Evolutionary conservation across 2,888 invertebrate genomes (phyloP).

Genomic region (Timema podura): DNA sequence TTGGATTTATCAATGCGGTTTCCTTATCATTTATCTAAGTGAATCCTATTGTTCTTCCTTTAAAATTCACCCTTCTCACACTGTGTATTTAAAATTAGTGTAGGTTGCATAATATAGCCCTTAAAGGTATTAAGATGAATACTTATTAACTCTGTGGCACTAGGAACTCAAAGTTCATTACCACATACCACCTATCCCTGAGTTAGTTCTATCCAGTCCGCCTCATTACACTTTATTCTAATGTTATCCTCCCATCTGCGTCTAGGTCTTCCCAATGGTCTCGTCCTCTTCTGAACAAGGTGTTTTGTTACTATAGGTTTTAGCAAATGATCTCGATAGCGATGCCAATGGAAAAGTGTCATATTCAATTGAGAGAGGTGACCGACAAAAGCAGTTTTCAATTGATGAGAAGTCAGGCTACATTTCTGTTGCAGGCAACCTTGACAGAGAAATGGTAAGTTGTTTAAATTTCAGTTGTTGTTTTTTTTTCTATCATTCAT

Average conservation of each 20-base stretch:
- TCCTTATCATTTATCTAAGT: background rate
- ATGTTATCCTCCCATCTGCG: too few relatives aligned
- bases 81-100: background rate
- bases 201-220: too few relatives aligned
- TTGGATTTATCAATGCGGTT: background rate
- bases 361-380: slow-evolving; percentile 74
- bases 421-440: slow-evolving; percentile 64
- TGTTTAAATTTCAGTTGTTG: slow-evolving; percentile 13
- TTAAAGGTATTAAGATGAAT: too few relatives aligned
- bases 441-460: slow-evolving; percentile 80
- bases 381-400: slow-evolving; percentile 69
- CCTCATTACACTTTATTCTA: too few relatives aligned
- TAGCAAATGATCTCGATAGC: slow-evolving; percentile 81
- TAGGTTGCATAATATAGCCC: background rate
- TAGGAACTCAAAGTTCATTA: too few relatives aligned
- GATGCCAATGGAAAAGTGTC: slow-evolving; percentile 72
- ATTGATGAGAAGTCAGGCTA: slow-evolving; percentile 75
- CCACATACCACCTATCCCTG: too few relatives aligned
- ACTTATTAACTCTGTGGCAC: too few relatives aligned
- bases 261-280: too few relatives aligned
- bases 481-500: background rate
- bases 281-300: too few relatives aligned
- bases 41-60: background rate
- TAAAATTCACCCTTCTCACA: background rate
- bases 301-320: slow-evolving; percentile 47